These are phyloP conservation scores for Danaus melanippus DNA, from an alignment of 1,140 invertebrate species.

Conservation along the genomic window DNA sequence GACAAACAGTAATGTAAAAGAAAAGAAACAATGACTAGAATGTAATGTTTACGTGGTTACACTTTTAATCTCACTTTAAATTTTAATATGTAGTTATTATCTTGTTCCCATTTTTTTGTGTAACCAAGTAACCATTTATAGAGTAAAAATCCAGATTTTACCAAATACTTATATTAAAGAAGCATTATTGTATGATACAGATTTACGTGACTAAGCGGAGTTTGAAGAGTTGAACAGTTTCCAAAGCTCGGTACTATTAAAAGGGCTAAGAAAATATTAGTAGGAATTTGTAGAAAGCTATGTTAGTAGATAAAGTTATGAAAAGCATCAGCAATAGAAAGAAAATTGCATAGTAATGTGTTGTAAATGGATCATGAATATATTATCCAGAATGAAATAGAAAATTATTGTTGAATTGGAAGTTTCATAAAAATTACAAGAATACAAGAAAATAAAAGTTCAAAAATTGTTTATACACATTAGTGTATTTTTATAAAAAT, in stretches of 20 bases:
- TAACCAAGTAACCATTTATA: too few relatives aligned
- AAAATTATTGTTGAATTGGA: too few relatives aligned
- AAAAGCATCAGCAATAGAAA: conserved; percentile 9
- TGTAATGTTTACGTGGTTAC: conserved; percentile 1
- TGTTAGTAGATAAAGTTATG: conserved; percentile 4
- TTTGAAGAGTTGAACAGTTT: conserved; percentile 1
- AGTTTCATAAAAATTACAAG: too few relatives aligned
- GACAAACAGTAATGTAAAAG: too few relatives aligned
- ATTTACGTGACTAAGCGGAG: conserved; percentile 6
- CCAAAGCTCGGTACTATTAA: conserved; percentile 2
- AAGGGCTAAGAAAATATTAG: conserved; percentile 2
- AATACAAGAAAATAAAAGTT: too few relatives aligned
- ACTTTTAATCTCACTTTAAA: not conserved
- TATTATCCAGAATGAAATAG: too few relatives aligned
- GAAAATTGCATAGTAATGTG: not conserved
- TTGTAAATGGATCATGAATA: not conserved
- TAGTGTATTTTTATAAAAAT: too few relatives aligned
- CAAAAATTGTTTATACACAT: too few relatives aligned
- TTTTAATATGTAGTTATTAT: not conserved
- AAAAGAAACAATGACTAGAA: not conserved
- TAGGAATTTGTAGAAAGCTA: conserved; percentile 7
- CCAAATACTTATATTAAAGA: conserved; percentile 4
- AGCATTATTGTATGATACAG: conserved; percentile 21
- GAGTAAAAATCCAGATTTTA: too few relatives aligned
- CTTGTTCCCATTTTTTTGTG: too few relatives aligned